Evolutionary conservation across 1,140 invertebrate species (phyloP).

Genomic region (Temnothorax nylanderi): DNA sequence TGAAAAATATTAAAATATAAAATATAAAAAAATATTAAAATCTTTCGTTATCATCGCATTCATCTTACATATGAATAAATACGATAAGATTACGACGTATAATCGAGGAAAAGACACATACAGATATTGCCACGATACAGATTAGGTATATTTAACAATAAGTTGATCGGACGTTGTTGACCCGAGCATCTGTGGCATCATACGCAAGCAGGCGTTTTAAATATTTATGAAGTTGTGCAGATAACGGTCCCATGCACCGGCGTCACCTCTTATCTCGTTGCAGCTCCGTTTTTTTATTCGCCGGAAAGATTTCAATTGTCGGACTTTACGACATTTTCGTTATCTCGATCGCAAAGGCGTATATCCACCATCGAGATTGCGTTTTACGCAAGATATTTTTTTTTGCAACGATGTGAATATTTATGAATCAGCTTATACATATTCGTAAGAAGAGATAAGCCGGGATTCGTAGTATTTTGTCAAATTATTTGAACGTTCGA

Average conservation of each 20-base stretch:
- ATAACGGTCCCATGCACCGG: slow-evolving; percentile 60
- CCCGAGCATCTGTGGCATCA: slow-evolving; percentile 61
- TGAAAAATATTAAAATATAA: neutral
- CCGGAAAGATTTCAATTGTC: slow-evolving; percentile 45
- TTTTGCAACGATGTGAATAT: slow-evolving; percentile 23
- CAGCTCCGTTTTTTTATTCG: slow-evolving; percentile 38
- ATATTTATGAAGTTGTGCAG: slow-evolving; percentile 77
- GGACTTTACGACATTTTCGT: slow-evolving; percentile 40
- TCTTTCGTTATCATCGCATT: slow-evolving; percentile 67
- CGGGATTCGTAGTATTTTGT: neutral
- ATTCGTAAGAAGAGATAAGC: neutral
- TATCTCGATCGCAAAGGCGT: slow-evolving; percentile 40
- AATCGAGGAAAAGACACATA: slow-evolving; percentile 56
- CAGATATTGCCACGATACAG: slow-evolving; percentile 64
- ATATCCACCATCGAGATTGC: neutral
- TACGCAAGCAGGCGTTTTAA: slow-evolving; percentile 69
- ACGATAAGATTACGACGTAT: slow-evolving; percentile 74
- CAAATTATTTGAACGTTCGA: neutral
- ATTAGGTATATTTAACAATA: slow-evolving; percentile 73
- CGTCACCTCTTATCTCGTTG: slow-evolving; percentile 66
- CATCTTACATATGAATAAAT: slow-evolving; percentile 78
- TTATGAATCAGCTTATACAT: slow-evolving; percentile 14
- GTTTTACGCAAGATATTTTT: neutral
- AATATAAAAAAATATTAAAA: neutral
- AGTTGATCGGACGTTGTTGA: slow-evolving; percentile 58